Evolutionary conservation across 2,113 vertebrate species (phyloP).

Genomic region (Bothrops jararaca): DNA sequence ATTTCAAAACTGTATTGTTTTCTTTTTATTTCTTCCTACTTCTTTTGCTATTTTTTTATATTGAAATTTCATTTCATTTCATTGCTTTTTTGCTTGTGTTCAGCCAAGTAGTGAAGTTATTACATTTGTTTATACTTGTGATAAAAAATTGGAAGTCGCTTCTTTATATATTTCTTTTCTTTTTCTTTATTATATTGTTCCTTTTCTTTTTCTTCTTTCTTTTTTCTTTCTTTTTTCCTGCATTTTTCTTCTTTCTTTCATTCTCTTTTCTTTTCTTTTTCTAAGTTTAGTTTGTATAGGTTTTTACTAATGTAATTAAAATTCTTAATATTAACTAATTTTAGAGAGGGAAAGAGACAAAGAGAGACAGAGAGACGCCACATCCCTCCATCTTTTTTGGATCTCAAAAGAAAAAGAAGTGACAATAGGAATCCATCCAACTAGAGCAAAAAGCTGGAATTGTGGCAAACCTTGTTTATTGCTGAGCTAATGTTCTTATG

Average conservation of each 20-base stretch:
- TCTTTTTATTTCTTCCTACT: neutral
- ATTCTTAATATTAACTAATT: neutral
- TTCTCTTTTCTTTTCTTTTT: neutral
- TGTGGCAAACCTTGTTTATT: neutral
- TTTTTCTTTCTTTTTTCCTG: neutral
- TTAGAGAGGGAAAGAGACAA: neutral
- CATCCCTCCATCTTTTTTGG: neutral
- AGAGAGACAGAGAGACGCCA: neutral
- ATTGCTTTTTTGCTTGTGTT: neutral
- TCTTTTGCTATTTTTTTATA: neutral
- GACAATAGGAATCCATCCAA: neutral
- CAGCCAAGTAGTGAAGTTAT: neutral
- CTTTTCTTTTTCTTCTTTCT: neutral
- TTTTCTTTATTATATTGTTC: neutral
- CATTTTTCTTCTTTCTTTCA: neutral
- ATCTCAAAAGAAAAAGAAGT: neutral
- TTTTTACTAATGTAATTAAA: neutral
- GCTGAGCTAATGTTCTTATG: conserved; percentile 13
- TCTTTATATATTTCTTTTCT: neutral
- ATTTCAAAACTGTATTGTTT: neutral
- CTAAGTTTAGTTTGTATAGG: neutral
- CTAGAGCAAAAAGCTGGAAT: neutral
- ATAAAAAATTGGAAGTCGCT: neutral
- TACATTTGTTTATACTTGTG: neutral
- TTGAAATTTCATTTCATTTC: neutral